Evolutionary conservation across 2,888 invertebrate genomes (phyloP).

Genomic region (Agonopterix heracliana): DNA sequence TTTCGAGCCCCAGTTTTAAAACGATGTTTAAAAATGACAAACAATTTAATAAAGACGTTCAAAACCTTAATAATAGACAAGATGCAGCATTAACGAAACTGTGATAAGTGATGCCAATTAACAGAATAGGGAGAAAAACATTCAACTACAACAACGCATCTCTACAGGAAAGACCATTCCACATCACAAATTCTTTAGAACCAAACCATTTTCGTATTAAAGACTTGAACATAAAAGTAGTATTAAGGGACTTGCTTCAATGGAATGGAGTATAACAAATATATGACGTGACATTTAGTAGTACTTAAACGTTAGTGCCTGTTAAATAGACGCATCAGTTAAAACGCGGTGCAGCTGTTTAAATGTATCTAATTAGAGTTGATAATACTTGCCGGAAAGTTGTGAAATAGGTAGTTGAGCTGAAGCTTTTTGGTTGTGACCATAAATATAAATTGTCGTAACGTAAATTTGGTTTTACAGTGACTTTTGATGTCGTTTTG

Average conservation of each 20-base stretch:
- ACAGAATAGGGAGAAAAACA: slow-evolving; percentile 40
- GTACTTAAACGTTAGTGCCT: slow-evolving; percentile 54
- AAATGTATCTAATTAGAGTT: slow-evolving; percentile 58
- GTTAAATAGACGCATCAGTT: slow-evolving; percentile 60
- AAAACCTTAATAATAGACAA: slow-evolving; percentile 19
- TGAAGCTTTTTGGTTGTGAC: neutral
- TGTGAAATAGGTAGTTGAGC: slow-evolving; percentile 9
- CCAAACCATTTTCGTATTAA: too few relatives aligned
- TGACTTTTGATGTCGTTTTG: neutral
- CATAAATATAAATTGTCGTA: slow-evolving; percentile 2
- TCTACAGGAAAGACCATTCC: too few relatives aligned
- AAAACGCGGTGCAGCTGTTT: slow-evolving; percentile 56
- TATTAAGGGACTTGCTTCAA: too few relatives aligned
- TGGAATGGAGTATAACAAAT: slow-evolving; percentile 39
- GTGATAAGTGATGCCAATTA: slow-evolving; percentile 60
- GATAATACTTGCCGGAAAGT: slow-evolving; percentile 29
- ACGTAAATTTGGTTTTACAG: slow-evolving; percentile 1
- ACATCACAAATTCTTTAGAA: too few relatives aligned
- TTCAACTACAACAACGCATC: slow-evolving; percentile 14
- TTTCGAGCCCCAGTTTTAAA: neutral
- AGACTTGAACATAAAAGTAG: too few relatives aligned
- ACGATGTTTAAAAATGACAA: slow-evolving; percentile 11
- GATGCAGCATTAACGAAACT: slow-evolving; percentile 39
- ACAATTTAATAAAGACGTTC: slow-evolving; percentile 26
- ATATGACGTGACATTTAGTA: slow-evolving; percentile 64